A percentile compares a stretch with the other conserved stretches of the same genome.
phyloP scores from a whole-genome alignment of 2,797 vertebrate species.

The Gadopsis marmoratus region DNA sequence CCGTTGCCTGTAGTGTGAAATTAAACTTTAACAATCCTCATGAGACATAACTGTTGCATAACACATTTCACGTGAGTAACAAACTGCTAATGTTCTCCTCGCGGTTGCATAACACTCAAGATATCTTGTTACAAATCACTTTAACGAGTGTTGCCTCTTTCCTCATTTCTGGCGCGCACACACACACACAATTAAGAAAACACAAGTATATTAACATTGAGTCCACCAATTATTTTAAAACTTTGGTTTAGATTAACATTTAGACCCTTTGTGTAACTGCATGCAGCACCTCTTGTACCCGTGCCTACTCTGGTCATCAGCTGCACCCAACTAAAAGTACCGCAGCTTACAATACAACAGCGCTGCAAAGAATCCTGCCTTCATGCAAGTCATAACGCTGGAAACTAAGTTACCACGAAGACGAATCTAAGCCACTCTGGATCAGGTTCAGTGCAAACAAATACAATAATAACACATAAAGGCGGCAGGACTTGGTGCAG shows the following conservation, averaged over 20 bases:
- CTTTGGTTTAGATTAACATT: background rate
- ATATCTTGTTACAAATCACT: background rate
- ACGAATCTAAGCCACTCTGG: background rate
- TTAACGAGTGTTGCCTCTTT: slow-evolving; percentile 8
- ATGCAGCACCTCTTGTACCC: background rate
- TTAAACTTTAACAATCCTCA: background rate
- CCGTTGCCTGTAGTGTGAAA: slow-evolving; percentile 82
- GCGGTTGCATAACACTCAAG: background rate
- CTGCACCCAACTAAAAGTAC: background rate
- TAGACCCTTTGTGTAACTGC: background rate
- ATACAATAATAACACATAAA: background rate
- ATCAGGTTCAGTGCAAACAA: background rate
- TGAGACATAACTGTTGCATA: background rate
- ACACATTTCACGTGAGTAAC: background rate
- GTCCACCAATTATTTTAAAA: background rate
- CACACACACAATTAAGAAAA: background rate
- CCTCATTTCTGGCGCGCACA: background rate
- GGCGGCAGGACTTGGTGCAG: background rate
- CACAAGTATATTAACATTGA: background rate
- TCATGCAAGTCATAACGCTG: too few relatives aligned
- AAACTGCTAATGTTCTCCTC: slow-evolving; percentile 4
- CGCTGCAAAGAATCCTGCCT: background rate
- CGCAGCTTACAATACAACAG: background rate
- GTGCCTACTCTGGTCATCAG: background rate
- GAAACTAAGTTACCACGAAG: background rate